Base-by-base conservation (phyloP, 2,113 vertebrate species). In the Tupaia tana region DNA sequence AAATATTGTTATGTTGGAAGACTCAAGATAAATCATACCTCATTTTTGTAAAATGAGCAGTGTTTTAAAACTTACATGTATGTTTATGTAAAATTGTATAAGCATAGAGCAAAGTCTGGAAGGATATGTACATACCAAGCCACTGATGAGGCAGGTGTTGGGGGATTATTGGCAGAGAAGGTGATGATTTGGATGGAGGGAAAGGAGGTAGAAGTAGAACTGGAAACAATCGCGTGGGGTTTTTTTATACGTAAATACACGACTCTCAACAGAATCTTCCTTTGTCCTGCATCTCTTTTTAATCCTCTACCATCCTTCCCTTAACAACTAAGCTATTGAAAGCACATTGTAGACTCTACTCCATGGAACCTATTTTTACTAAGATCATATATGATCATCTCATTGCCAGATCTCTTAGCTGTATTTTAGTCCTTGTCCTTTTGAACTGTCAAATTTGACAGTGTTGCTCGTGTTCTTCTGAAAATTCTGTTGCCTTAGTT, bases 21-120 rank as follows among this genome's bases (percentile, higher is more conserved):
- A 78, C 58, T 85, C 54, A 93, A 78, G 59, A 78, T 85, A 18
- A 95, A n/a, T 94, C 29, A 61, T 31, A 94, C 22, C 29, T 92
- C 19, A 87, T 25, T 94, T 91, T 88, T 89, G 19, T 90, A 91
- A 89, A 82, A n/a, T 81, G 52, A 81, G 24, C 15, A 61, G 0
- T 86, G n/a, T 73, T 89, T 80, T 4, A 79, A 93, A 93, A 58
- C 24, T 56, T 77, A 6, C 86, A 0, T 86, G 2, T 81, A 16
- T 81, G 0, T 59, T 87, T 63, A 6, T 91, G 5, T 87, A 71
- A 89, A 90, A 69, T 77, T 77, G 66, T 73, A 9, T 43, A 69
- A 86, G 59, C 3, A 54, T 83, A 52, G 31, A 73, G 2, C 58
- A 90, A 13, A 73, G 69, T 88, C 64, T 80, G 20, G 61, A 90